phyloP scores from a whole-genome alignment of 1,140 invertebrate genomes.

The Zelostemma sp. region DNA sequence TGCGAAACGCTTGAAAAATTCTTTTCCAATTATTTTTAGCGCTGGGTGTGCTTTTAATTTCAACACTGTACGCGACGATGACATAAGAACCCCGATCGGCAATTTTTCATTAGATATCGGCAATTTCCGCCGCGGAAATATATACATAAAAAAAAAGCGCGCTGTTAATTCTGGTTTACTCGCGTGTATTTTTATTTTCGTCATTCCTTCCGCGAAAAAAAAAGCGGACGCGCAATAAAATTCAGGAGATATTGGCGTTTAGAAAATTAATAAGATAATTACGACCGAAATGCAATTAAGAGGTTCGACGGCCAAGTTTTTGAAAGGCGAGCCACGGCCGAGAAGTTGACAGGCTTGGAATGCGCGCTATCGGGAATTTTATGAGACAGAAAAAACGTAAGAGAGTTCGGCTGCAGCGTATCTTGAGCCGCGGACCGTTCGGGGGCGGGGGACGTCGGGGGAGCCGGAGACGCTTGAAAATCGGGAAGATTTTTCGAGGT shows the following conservation, averaged over 20 bases:
- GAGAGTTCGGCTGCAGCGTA: constrained; percentile 43
- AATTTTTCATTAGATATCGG: too few relatives aligned
- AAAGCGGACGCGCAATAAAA: too few relatives aligned
- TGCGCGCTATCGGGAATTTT: constrained; percentile 54
- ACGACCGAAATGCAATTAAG: constrained; percentile 44
- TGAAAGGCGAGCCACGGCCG: constrained; percentile 29
- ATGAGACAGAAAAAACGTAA: constrained; percentile 42
- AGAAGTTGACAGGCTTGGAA: constrained; percentile 9
- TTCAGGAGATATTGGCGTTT: not conserved
- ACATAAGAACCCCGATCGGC: too few relatives aligned
- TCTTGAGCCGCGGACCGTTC: constrained; percentile 21
- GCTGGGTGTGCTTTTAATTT: constrained; percentile 15
- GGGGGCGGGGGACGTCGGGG: not conserved
- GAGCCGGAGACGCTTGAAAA: not conserved
- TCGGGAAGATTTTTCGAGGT: constrained; percentile 32
- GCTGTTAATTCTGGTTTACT: too few relatives aligned
- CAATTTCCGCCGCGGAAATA: too few relatives aligned
- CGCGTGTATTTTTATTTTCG: too few relatives aligned
- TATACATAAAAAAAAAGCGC: too few relatives aligned
- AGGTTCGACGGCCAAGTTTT: constrained; percentile 35
- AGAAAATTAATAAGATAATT: constrained; percentile 26
- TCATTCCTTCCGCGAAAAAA: too few relatives aligned
- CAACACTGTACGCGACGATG: constrained; percentile 30
- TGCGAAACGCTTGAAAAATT: constrained; percentile 45
- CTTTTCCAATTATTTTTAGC: constrained; percentile 38